These are phyloP conservation scores for honey bee (Apis mellifera) DNA, from an alignment of 1,140 invertebrate genomes.

Conservation along the genomic window DNA sequence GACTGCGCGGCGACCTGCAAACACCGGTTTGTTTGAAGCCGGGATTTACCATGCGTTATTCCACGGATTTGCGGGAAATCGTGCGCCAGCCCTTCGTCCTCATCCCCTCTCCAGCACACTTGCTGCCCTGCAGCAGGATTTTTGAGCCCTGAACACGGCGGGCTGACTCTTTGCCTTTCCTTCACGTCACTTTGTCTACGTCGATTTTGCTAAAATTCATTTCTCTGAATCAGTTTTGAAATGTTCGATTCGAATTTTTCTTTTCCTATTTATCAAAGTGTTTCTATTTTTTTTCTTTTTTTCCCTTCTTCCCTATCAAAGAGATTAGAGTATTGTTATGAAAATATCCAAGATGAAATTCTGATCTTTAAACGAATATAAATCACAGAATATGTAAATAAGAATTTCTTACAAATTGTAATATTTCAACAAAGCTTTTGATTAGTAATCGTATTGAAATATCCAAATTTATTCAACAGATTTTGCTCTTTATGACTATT, in stretches of 20 bases:
- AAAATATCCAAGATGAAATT: too few species aligned
- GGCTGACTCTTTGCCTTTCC: background rate
- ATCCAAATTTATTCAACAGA: too few species aligned
- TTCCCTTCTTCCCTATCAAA: too few species aligned
- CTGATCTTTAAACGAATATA: too few species aligned
- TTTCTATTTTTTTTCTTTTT: too few species aligned
- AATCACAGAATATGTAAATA: too few species aligned
- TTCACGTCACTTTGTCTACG: background rate
- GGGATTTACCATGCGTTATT: conserved; percentile 66
- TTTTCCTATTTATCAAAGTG: too few species aligned
- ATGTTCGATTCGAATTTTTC: background rate
- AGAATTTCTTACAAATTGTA: too few species aligned
- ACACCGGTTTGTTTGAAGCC: conserved; percentile 64
- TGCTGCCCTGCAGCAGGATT: conserved; percentile 13
- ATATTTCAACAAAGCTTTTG: too few species aligned
- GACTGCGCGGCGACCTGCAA: conserved; percentile 62
- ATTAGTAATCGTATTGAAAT: too few species aligned
- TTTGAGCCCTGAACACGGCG: background rate
- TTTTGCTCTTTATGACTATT: too few species aligned
- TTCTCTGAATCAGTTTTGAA: background rate
- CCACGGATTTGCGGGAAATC: conserved; percentile 53
- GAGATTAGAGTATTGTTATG: too few species aligned
- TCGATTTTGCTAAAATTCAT: conserved; percentile 20
- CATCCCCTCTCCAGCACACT: background rate
- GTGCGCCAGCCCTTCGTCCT: background rate